A percentile compares a stretch with the other conserved stretches of the same genome.
Conservation (phyloP, 2,888 invertebrate species). For the Cryptocheilus praepositus region DNA sequence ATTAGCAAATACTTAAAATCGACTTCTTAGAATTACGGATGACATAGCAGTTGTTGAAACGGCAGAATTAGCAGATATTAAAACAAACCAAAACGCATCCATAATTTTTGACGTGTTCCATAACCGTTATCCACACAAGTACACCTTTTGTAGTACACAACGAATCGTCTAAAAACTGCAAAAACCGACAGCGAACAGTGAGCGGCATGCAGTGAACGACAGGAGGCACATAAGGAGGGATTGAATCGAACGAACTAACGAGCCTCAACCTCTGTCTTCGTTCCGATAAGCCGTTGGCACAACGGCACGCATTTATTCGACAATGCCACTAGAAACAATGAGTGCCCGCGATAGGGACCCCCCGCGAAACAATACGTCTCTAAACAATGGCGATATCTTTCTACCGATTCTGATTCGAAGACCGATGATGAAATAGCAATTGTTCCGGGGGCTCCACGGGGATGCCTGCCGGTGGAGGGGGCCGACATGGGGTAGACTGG, state of each 20-base stretch:
- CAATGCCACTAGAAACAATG: conserved; percentile 68
- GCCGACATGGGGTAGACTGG: conserved; percentile 38
- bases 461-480: background rate
- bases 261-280: conserved; percentile 46
- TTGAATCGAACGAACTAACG: conserved; percentile 49
- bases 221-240: conserved; percentile 33
- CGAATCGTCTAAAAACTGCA: too few relatives aligned
- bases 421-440: conserved; percentile 63
- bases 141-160: too few relatives aligned
- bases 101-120: too few relatives aligned
- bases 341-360: conserved; percentile 46
- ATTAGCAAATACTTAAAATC: too few relatives aligned
- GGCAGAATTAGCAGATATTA: too few relatives aligned
- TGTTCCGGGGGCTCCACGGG: conserved; percentile 45
- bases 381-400: conserved; percentile 67
- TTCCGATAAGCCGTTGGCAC: conserved; percentile 57
- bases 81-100: too few relatives aligned
- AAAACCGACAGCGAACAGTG: too few relatives aligned
- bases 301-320: conserved; percentile 66
- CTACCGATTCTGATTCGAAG: conserved; percentile 62
- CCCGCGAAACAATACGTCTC: conserved; percentile 59
- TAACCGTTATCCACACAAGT: too few relatives aligned
- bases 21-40: too few relatives aligned
- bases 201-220: background rate
- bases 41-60: too few relatives aligned